Evolutionary conservation across 2,113 vertebrate species (phyloP), one percentile per base, ranked within the genome.

Genomic region (Nyctereutes procyonoides): DNA sequence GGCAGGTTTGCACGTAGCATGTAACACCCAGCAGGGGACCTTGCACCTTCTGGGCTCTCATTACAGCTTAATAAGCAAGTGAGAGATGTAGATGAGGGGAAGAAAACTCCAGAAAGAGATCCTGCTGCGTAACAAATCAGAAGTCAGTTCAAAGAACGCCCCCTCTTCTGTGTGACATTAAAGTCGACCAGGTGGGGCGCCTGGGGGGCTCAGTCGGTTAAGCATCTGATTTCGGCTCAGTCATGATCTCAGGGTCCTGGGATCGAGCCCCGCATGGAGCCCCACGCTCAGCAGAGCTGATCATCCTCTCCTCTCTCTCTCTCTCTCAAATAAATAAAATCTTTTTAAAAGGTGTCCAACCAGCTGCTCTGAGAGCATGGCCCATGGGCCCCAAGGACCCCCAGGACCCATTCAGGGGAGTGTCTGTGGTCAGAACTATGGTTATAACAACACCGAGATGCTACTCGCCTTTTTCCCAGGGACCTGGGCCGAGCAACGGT

Each of bases 371-470:
- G 38, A 22, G 28, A 24, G 26, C 0, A 35, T 28, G 11, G 55
- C 1, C 62, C 30, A 8, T 2, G 35, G 28, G 15, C 16, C 2
- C 0, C 2, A 60, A 60, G 38, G 3, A 48, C 38, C 55, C 83
- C 82, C 65, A 15, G 32, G 73, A 32, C 32, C 24, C 3, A 0
- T 17, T 38, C 17, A 19, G 73, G 26, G 60, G 43, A 53, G n/a
- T 30, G 38, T 9, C 20, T 20, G 8, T 38, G 19, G 26, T 62
- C 89, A 95, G 43, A 11, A 20, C 8, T 32, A 3, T 53, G 79
- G 56, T 14, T 58, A n/a, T 28, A 17, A 13, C 7, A 60, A 51
- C 15, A 3, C 48, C 7, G 26, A n/a, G 51, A 14, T 0, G 0
- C 16, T 32, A 13, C 56, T 24, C 16, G 51, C 35, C 53, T 69